Percentiles rank a stretch among this genome's conserved stretches.
Evolutionary conservation across 1,140 invertebrate species (phyloP).

Genomic region (Conus betulinus): DNA sequence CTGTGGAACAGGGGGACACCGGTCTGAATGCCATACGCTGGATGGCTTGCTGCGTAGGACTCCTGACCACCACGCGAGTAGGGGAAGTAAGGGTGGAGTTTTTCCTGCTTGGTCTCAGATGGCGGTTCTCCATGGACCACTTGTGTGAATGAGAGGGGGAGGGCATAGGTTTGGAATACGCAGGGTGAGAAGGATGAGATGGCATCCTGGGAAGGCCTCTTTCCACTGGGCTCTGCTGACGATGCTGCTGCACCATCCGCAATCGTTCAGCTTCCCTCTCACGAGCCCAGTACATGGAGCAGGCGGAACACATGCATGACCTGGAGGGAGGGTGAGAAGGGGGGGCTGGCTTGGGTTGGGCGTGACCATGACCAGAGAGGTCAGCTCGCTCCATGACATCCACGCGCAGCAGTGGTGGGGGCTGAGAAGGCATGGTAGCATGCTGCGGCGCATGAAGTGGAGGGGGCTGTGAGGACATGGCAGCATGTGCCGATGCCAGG

Average conservation of each 20-base stretch:
- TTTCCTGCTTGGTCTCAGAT: background rate
- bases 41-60: background rate
- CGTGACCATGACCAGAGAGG: background rate
- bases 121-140: background rate
- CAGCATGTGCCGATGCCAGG: background rate
- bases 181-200: background rate
- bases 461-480: background rate
- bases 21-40: slow-evolving; percentile 26
- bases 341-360: slow-evolving; percentile 16
- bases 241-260: slow-evolving; percentile 5
- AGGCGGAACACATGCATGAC: slow-evolving; percentile 39
- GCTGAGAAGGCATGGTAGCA: background rate
- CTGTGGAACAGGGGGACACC: slow-evolving; percentile 15
- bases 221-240: background rate
- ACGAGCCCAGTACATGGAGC: slow-evolving; percentile 27
- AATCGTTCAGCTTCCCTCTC: background rate
- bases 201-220: background rate
- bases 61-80: background rate
- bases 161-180: slow-evolving; percentile 1
- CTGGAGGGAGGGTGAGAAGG: slow-evolving; percentile 40
- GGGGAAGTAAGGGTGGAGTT: background rate
- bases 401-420: slow-evolving; percentile 37
- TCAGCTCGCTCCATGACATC: background rate
- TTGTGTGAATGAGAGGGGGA: background rate
- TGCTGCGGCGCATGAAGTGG: background rate